A percentile compares a stretch with the other conserved stretches of the same genome.
Conservation (phyloP, 1,140 invertebrate genomes). For the Temnothorax curvispinosus region DNA sequence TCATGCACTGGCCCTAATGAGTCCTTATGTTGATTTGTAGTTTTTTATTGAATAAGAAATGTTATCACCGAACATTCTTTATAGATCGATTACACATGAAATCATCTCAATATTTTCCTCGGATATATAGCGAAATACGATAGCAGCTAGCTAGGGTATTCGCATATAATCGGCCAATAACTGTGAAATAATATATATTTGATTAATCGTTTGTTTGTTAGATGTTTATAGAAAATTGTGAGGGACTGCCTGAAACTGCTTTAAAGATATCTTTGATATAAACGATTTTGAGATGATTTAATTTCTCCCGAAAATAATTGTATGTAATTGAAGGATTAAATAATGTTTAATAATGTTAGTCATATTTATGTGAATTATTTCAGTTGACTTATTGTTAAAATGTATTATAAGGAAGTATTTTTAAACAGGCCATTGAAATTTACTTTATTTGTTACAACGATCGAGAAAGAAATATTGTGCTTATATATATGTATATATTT, state of each 20-base stretch:
- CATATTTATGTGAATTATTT: not conserved
- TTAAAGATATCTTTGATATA: conserved; percentile 22
- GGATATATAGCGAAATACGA: not conserved
- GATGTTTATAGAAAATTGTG: conserved; percentile 27
- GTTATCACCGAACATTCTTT: not conserved
- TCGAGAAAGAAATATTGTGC: not conserved
- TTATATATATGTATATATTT: not conserved
- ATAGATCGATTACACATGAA: conserved; percentile 18
- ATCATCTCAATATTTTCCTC: not conserved
- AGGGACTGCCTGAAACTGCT: not conserved
- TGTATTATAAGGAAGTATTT: not conserved
- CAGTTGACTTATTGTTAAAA: no score
- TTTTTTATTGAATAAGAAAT: conserved; percentile 32
- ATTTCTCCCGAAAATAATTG: not conserved
- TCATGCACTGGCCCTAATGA: not conserved
- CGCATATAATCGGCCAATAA: conserved; percentile 6
- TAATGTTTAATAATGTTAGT: not conserved
- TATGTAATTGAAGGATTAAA: not conserved
- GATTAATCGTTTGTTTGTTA: no score
- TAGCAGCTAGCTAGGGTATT: not conserved
- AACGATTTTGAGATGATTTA: not conserved
- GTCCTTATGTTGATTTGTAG: conserved; percentile 60
- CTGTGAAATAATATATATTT: not conserved
- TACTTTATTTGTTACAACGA: conserved; percentile 12
- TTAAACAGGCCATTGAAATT: not conserved